Evolutionary conservation across 2,113 vertebrate genomes (phyloP), one percentile per base, ranked within the genome.

Genomic region (Origma solitaria): DNA sequence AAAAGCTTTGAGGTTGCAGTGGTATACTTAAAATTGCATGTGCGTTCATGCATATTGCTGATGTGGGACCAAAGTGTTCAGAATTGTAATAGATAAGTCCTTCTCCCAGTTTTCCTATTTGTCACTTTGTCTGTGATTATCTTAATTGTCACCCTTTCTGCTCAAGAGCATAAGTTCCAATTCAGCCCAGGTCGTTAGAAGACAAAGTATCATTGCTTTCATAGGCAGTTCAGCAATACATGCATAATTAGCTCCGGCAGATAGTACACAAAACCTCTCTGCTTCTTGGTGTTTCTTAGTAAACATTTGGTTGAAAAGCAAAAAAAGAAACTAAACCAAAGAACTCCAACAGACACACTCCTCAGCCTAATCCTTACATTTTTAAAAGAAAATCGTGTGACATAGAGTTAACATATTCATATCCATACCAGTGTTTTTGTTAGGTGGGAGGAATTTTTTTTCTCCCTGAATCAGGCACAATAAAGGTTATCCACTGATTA

Each of bases 311-410:
- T 51, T 88, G 19, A 12, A 82, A 86, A 77, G 30, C 3, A 35
- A 86, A 82, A 54, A 47, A 71, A 38, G 1, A 53, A 58, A 42
- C 1, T 3, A 71, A 61, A 14, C 3, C 0, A 49, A n/a, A 76
- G 49, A 30, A 15, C 0, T 2, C 0, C 14, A 62, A 20, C 24
- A 11, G 7, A 4, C 11, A 3, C 13, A 1, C 2, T 4, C 1
- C 28, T 40, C 11, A 73, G 19, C 14, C 13, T 85, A 45, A 73
- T 54, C 17, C 4, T 15, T 22, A 20, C 5, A 8, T 70, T 86
- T 87, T 37, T 0, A 8, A 64, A 60, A 66, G 37, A 72, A 49
- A 80, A 33, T 42, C 65, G 54, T 11, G 4, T 60, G 15, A 44
- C 37, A 27, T 31, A 51, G 22, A 23, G 2, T 88, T 79, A 42